Percentiles rank a stretch among this genome's conserved stretches.
These are phyloP conservation scores for Boulengeromyrus knoepffleri DNA, from an alignment of 2,113 vertebrate species.

Conservation along the genomic window DNA sequence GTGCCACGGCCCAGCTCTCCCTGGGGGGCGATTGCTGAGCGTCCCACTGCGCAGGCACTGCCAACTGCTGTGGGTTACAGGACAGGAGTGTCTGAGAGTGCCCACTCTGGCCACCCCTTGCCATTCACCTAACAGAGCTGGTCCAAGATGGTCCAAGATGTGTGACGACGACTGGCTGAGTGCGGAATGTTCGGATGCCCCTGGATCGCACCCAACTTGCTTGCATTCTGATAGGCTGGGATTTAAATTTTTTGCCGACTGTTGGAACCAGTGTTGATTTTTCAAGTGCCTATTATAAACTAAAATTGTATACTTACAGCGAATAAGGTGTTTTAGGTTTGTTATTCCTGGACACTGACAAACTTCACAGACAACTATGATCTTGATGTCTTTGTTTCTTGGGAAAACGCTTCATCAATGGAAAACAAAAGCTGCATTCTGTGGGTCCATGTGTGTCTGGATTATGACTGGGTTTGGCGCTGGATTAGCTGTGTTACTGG, in stretches of 20 bases:
- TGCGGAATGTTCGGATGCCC: not conserved
- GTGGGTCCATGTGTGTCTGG: constrained; percentile 1
- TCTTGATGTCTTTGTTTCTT: not conserved
- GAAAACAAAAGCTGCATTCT: not conserved
- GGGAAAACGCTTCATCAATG: not conserved
- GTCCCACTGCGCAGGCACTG: not conserved
- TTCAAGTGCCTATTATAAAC: not conserved
- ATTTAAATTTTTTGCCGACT: not conserved
- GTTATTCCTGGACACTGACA: not conserved
- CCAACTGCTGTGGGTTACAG: not conserved
- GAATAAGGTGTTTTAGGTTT: not conserved
- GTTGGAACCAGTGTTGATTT: not conserved
- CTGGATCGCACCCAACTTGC: not conserved
- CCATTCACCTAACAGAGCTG: not conserved
- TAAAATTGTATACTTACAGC: not conserved
- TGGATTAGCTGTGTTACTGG: not conserved
- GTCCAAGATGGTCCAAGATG: not conserved
- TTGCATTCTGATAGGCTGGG: not conserved
- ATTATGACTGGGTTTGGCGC: not conserved
- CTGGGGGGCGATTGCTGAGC: constrained; percentile 75
- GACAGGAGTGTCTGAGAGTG: not conserved
- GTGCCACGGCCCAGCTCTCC: constrained; percentile 80
- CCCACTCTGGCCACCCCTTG: not conserved
- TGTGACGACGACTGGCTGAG: not conserved
- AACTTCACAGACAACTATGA: not conserved